Percentiles rank a stretch among this genome's conserved stretches.
These are phyloP conservation scores for Spodoptera exigua DNA, from an alignment of 2,888 invertebrate genomes.

Conservation along the genomic window DNA sequence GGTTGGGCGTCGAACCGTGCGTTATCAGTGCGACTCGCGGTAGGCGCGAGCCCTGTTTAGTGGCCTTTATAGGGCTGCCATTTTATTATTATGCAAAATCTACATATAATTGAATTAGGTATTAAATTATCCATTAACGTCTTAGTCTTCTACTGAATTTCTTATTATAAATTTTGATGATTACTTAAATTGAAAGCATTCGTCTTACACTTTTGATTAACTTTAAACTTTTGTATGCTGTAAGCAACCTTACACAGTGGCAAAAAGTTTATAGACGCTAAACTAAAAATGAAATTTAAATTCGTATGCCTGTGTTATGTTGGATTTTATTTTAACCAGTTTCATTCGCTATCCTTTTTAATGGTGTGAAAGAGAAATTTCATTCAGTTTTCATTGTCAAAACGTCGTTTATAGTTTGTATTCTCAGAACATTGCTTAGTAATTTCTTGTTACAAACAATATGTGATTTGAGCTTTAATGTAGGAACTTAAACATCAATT, in stretches of 20 bases:
- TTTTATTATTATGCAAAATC: constrained; percentile 4
- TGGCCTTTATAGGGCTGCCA: constrained; percentile 45
- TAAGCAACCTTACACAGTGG: constrained; percentile 1
- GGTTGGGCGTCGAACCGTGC: constrained; percentile 65
- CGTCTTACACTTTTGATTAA: too few relatives aligned
- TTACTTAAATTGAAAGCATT: too few relatives aligned
- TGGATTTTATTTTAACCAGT: background rate
- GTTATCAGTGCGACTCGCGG: constrained; percentile 68
- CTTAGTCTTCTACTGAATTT: too few relatives aligned
- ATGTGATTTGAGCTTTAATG: too few relatives aligned
- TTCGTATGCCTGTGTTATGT: background rate
- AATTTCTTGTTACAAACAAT: too few relatives aligned
- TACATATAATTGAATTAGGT: constrained; percentile 1
- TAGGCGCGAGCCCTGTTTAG: constrained; percentile 56
- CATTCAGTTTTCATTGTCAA: background rate
- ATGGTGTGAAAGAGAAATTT: background rate
- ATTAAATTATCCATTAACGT: too few relatives aligned
- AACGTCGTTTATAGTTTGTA: too few relatives aligned
- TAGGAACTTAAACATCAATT: too few relatives aligned
- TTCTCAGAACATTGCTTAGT: too few relatives aligned
- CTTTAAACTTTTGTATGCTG: too few relatives aligned
- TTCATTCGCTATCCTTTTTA: background rate
- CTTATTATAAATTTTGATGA: too few relatives aligned
- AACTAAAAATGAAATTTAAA: constrained; percentile 15
- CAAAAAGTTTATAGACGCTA: constrained; percentile 18